A percentile compares a stretch with the other conserved stretches of the same genome.
Evolutionary conservation across 2,113 vertebrate genomes (phyloP).

Genomic region (Mirza zaza): DNA sequence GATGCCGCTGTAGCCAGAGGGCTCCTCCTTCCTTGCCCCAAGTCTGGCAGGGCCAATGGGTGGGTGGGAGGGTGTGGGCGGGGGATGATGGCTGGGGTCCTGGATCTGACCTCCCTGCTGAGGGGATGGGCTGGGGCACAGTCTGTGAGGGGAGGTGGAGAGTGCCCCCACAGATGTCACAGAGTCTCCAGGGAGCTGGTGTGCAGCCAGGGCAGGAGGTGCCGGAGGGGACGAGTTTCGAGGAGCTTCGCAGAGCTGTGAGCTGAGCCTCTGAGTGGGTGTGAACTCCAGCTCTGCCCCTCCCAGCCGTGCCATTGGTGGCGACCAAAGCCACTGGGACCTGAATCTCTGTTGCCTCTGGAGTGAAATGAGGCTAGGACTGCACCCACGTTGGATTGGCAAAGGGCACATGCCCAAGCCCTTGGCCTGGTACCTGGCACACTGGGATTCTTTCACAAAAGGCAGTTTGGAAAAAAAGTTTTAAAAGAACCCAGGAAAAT

Average conservation of each 20-base stretch:
- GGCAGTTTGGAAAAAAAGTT: background rate
- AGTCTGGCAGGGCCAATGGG: background rate
- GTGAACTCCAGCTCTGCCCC: background rate
- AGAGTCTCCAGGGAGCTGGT: background rate
- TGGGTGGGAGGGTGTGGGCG: accelerated
- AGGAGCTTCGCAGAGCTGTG: background rate
- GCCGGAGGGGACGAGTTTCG: accelerated
- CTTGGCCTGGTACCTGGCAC: accelerated
- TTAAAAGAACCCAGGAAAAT: background rate
- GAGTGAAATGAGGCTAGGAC: background rate
- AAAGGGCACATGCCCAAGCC: background rate
- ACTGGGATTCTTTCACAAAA: background rate
- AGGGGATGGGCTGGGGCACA: background rate
- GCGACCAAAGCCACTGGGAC: background rate
- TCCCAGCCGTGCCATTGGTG: accelerated
- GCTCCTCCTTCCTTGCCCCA: background rate
- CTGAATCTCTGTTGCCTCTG: background rate
- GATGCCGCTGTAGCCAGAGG: background rate
- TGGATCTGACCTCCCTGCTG: too few relatives aligned
- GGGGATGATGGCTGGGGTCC: background rate
- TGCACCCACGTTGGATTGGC: accelerated
- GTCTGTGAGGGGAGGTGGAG: background rate
- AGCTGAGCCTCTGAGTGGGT: too few relatives aligned
- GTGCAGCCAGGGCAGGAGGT: accelerated
- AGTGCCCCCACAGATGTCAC: background rate